Conservation (phyloP, 2,797 vertebrate genomes). For the Sebastes matsubarae region DNA sequence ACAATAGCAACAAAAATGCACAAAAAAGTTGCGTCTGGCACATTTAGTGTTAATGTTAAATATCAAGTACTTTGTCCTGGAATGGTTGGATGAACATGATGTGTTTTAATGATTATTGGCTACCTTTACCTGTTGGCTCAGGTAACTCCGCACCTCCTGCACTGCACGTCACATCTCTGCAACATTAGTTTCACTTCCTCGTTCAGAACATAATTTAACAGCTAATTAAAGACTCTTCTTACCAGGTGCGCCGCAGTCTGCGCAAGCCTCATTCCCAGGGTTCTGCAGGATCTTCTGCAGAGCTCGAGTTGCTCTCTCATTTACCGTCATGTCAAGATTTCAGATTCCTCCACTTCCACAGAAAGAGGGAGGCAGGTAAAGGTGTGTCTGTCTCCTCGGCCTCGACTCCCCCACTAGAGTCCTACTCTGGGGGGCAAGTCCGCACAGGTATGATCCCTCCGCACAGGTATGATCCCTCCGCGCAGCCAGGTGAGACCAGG, state of each 20-base stretch:
- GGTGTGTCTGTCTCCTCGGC: constrained; percentile 49
- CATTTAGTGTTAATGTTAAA: no score
- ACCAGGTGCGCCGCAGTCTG: constrained; percentile 83
- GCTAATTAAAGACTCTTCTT: constrained; percentile 9
- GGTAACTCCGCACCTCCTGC: neutral
- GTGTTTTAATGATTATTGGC: neutral
- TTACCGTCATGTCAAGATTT: constrained; percentile 65
- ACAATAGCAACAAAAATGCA: neutral
- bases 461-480: neutral
- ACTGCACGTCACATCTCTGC: neutral
- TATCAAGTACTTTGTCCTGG: neutral
- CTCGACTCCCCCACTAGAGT: neutral
- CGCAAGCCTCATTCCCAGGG: constrained; percentile 78
- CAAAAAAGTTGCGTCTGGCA: neutral
- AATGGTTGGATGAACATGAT: neutral
- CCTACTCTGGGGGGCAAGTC: constrained; percentile 39
- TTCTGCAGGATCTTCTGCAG: constrained; percentile 74
- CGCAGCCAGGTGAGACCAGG: neutral
- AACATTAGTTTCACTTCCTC: neutral
- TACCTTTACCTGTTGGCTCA: neutral
- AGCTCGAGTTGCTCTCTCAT: constrained; percentile 69
- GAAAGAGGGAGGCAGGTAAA: neutral
- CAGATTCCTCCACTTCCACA: neutral
- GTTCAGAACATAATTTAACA: neutral
- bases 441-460: constrained; percentile 46